phyloP scores from a whole-genome alignment of 2,888 invertebrate species.

The Amiota communis region DNA sequence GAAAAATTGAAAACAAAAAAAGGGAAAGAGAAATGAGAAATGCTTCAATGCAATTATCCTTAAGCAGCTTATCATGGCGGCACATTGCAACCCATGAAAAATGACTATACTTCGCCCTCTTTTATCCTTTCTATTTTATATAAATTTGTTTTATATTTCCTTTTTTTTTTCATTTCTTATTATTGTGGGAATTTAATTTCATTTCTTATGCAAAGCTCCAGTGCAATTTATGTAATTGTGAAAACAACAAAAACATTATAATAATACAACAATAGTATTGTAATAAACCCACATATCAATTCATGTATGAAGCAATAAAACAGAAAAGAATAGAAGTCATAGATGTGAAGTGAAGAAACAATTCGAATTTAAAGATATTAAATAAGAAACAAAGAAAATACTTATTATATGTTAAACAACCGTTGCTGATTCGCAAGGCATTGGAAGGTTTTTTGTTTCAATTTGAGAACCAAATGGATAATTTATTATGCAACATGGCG shows the following conservation, averaged over 20 bases:
- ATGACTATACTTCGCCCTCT: neutral
- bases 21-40: neutral
- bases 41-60: neutral
- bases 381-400: too few species aligned
- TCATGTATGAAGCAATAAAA: too few species aligned
- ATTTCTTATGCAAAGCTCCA: neutral
- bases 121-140: neutral
- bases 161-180: too few species aligned
- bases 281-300: too few species aligned
- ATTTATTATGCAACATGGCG: constrained; percentile 74
- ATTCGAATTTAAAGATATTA: too few species aligned
- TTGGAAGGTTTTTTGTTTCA: too few species aligned
- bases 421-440: too few species aligned
- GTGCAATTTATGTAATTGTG: neutral
- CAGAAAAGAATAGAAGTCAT: too few species aligned
- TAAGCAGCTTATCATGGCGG: constrained; percentile 1
- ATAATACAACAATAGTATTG: too few species aligned
- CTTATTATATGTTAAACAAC: too few species aligned
- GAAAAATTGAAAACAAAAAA: neutral
- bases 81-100: neutral
- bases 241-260: neutral
- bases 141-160: neutral
- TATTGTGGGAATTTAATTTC: too few species aligned
- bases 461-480: constrained; percentile 68
- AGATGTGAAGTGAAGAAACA: too few species aligned